Base-by-base conservation (phyloP, 2,888 invertebrate genomes). In the Polietes domitor region DNA sequence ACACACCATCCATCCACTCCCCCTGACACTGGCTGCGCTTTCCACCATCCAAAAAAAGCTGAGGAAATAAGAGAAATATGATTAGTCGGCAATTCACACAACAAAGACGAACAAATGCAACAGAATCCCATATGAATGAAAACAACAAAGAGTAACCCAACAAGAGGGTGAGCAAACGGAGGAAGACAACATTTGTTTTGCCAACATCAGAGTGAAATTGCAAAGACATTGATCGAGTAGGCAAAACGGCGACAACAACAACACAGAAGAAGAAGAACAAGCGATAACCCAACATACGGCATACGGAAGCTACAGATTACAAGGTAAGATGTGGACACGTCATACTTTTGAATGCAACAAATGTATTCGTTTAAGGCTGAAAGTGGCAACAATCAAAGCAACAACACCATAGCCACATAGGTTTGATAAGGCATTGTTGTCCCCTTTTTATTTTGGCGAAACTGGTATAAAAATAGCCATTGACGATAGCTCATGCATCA, bases 291-390 rank as follows among this genome's bases (percentile, higher is more conserved):
- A n/a, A 17, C 1, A 12, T 21, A 12, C 55, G 21, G n/a, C 37
- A 63, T 63, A 37, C 63, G 63, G 63, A 63, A 63, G 28, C 32
- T 37, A 63, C 32, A 63, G 68, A 43, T 24, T 68, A 37, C 68
- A 68, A 68, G 68, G 68, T 68, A 68, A 68, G 15, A 68, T 41
- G 32, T 61, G 61, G 61, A 61, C 61, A 61, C 61, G 61, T 61
- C 61, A 61, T 9, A 32, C 21, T 68, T 43, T 43, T 68, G 15
- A 43, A 68, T 68, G 43, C 68, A 68, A 68, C 68, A 68, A 7
- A 43, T 68, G 68, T 15, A 4, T 32, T 4, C 32, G 5, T 32
- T 32, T 32, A 9, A 32, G 32, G 32, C 32, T 9, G 5, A 32
- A 32, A 32, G 32, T 32, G 32, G 15, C 41, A 41, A 12, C 41